A percentile compares a stretch with the other conserved stretches of the same genome.
These are phyloP conservation scores for Acleris emargana DNA, from an alignment of 2,888 invertebrate genomes.

Conservation along the genomic window DNA sequence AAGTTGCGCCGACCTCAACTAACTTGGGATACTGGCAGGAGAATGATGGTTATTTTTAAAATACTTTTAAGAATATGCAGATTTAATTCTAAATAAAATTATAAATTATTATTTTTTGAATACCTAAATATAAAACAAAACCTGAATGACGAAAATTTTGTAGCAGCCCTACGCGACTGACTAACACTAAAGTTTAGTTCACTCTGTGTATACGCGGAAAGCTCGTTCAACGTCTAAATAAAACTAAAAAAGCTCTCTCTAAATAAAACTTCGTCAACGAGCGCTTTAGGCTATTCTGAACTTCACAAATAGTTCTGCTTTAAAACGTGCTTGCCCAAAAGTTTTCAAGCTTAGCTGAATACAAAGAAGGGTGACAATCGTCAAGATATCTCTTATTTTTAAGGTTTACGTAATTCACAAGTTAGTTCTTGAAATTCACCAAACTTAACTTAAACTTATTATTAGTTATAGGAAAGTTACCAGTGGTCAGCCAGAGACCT, in stretches of 20 bases:
- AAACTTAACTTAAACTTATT: neutral
- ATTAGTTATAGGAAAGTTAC: no score
- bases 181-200: slow-evolving; percentile 19
- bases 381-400: neutral
- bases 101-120: no score
- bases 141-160: neutral
- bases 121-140: neutral
- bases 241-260: slow-evolving; percentile 30
- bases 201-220: slow-evolving; percentile 25
- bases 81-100: no score
- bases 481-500: no score
- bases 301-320: slow-evolving; percentile 20
- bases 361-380: neutral
- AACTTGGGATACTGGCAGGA: no score
- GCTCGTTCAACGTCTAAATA: slow-evolving; percentile 25
- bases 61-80: no score
- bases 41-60: no score
- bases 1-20: no score
- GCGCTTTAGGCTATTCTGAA: slow-evolving; percentile 18
- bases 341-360: slow-evolving; percentile 1
- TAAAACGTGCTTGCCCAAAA: slow-evolving; percentile 4
- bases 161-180: slow-evolving; percentile 16
- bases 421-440: neutral
- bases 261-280: slow-evolving; percentile 31
- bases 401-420: neutral